These are phyloP conservation scores for Lepisosteus oculatus DNA, from an alignment of 2,113 vertebrate genomes.

Conservation along the genomic window DNA sequence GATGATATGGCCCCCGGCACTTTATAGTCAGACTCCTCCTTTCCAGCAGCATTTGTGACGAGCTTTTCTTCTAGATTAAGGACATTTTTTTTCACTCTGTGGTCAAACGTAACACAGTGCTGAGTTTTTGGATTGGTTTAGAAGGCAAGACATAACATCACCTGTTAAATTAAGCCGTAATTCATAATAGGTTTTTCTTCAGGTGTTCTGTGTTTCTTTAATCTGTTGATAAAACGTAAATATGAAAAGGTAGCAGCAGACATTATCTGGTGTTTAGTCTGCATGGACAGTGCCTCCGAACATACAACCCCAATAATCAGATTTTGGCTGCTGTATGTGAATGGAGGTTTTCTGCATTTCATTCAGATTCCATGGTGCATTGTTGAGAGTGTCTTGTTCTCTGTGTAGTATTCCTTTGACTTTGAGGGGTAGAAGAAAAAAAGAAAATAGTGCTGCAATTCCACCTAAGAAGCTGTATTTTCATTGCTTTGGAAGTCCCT, in stretches of 20 bases:
- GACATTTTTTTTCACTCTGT: too few relatives aligned
- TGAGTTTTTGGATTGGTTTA: too few relatives aligned
- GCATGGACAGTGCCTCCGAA: constrained; percentile 16
- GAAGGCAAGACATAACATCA: too few relatives aligned
- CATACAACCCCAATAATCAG: constrained; percentile 35
- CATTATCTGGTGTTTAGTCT: constrained; percentile 27
- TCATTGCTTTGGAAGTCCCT: constrained; percentile 10
- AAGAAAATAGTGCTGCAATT: constrained; percentile 14
- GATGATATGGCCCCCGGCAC: constrained; percentile 50
- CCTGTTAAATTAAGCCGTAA: too few relatives aligned
- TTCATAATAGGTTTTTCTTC: too few relatives aligned
- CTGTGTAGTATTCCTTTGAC: constrained; percentile 26
- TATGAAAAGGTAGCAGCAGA: not conserved
- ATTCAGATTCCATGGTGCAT: constrained; percentile 34
- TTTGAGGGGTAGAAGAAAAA: constrained; percentile 11
- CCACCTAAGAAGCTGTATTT: constrained; percentile 22
- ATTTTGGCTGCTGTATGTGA: constrained; percentile 37
- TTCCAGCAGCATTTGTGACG: constrained; percentile 45
- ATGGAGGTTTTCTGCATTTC: constrained; percentile 27
- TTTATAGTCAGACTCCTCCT: constrained; percentile 52
- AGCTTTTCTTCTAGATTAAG: constrained; percentile 18
- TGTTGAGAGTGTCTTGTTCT: constrained; percentile 38
- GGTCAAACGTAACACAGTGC: too few relatives aligned
- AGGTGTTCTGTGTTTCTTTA: too few relatives aligned
- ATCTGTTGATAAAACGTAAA: too few relatives aligned